phyloP scores from a whole-genome alignment of 2,797 vertebrate species.

The Cossypha niveicapilla region DNA sequence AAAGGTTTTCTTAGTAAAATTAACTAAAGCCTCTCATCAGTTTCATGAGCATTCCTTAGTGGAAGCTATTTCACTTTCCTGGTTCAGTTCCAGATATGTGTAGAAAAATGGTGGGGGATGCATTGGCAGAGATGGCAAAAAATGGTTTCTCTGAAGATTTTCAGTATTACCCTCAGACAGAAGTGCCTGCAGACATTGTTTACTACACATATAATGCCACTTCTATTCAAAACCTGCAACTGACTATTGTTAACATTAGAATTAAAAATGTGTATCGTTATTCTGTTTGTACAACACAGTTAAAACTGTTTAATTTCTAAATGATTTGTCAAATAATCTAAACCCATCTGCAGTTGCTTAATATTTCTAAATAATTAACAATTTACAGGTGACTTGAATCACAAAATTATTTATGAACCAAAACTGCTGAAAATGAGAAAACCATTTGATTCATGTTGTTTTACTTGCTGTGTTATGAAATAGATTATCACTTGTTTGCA shows the following conservation, averaged over 20 bases:
- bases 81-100: not conserved
- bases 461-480: not conserved
- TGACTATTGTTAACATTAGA: not conserved
- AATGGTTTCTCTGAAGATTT: not conserved
- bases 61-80: not conserved
- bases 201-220: not conserved
- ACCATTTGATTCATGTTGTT: not conserved
- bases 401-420: not conserved
- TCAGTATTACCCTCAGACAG: not conserved
- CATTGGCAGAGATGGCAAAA: not conserved
- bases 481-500: not conserved
- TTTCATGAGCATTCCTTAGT: not conserved
- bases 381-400: not conserved
- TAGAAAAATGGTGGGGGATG: not conserved
- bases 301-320: not conserved
- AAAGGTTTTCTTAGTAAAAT: conserved; percentile 55
- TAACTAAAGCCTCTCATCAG: conserved; percentile 39
- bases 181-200: not conserved
- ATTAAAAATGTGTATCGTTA: not conserved
- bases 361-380: not conserved
- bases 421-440: not conserved
- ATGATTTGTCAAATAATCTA: not conserved
- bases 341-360: not conserved
- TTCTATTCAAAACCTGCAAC: not conserved
- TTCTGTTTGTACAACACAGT: not conserved